Conservation (phyloP, 2,113 vertebrate genomes). For the Pterocles orientalis region DNA sequence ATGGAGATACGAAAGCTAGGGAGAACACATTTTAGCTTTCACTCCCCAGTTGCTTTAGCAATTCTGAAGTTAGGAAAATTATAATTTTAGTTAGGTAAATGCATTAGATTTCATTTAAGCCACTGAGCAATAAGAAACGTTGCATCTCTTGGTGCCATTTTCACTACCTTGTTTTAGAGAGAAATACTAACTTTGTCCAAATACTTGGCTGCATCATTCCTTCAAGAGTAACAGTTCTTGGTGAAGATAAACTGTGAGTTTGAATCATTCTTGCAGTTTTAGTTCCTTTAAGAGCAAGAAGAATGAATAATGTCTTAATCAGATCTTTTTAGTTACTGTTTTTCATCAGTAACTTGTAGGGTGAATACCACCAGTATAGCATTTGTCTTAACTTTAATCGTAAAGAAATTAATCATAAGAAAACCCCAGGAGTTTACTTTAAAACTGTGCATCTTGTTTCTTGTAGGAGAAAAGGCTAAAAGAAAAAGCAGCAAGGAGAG, state of each 20-base stretch:
- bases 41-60: not conserved
- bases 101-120: not conserved
- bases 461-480: conserved; percentile 84
- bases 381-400: not conserved
- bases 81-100: not conserved
- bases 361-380: not conserved
- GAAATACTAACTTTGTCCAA: not conserved
- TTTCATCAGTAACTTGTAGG: not conserved
- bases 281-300: not conserved
- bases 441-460: conserved; percentile 32
- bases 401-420: not conserved
- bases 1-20: not conserved
- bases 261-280: not conserved
- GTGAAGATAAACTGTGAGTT: not conserved
- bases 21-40: not conserved
- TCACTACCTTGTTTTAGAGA: not conserved
- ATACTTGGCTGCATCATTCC: not conserved
- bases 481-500: conserved; percentile 83
- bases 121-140: not conserved
- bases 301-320: not conserved
- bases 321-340: not conserved
- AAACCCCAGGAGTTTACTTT: not conserved
- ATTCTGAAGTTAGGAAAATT: not conserved
- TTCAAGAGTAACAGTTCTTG: not conserved
- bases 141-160: not conserved